Evolutionary conservation across 2,797 vertebrate species (phyloP).

Genomic region (Chelidonichthys spinosus): DNA sequence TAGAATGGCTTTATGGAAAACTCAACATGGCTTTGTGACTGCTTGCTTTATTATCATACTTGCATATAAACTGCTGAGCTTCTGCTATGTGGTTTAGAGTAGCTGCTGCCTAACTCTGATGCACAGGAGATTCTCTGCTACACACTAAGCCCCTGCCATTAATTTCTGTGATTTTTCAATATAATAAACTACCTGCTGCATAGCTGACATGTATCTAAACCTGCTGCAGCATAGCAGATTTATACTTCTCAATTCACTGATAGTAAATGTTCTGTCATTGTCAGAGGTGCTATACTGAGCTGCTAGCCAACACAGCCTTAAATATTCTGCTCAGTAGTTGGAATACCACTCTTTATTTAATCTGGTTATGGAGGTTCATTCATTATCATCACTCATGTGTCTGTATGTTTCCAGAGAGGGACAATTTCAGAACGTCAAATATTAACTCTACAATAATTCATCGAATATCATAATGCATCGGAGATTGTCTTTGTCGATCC

Average conservation of each 20-base stretch:
- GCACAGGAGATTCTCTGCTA: neutral
- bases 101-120: neutral
- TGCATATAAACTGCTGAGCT: constrained; percentile 14
- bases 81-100: neutral
- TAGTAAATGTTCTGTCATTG: neutral
- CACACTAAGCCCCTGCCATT: neutral
- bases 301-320: neutral
- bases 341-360: constrained; percentile 1
- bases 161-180: constrained; percentile 6
- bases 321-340: neutral
- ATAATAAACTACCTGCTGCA: constrained; percentile 3
- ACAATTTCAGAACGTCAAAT: constrained; percentile 6
- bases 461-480: too few species aligned
- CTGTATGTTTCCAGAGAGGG: neutral
- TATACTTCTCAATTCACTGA: neutral
- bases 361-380: neutral
- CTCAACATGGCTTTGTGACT: constrained; percentile 7
- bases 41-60: constrained; percentile 19
- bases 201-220: neutral
- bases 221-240: constrained; percentile 4
- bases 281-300: neutral
- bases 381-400: constrained; percentile 1
- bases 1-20: constrained; percentile 3
- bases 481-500: too few species aligned
- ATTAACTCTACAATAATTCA: neutral